Evolutionary conservation across 2,113 vertebrate genomes (phyloP).

Genomic region (Pomatostomus ruficeps): DNA sequence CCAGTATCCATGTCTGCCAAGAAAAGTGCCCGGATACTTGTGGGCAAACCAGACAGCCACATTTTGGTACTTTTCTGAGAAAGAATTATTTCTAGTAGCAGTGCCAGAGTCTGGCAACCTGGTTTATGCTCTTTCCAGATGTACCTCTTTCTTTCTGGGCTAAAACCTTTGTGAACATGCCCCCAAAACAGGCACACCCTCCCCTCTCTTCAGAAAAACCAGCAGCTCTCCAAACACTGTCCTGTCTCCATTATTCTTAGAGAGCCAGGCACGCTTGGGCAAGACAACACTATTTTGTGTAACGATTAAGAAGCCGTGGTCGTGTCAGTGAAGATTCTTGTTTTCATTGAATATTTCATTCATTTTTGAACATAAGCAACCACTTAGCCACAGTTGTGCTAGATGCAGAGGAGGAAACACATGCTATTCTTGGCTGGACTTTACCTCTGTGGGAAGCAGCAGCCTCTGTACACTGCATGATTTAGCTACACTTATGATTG

Average conservation of each 20-base stretch:
- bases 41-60: constrained; percentile 43
- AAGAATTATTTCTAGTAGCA: constrained; percentile 7
- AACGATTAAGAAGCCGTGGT: background rate
- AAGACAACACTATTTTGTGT: background rate
- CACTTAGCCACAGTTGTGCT: constrained; percentile 47
- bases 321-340: background rate
- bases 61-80: constrained; percentile 27
- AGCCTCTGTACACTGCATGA: background rate
- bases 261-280: background rate
- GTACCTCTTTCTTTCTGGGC: constrained; percentile 29
- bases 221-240: constrained; percentile 5
- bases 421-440: constrained; percentile 44
- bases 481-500: background rate
- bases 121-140: constrained; percentile 47
- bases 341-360: constrained; percentile 54
- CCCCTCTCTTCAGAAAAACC: background rate
- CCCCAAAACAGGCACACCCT: background rate
- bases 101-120: constrained; percentile 31
- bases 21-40: constrained; percentile 25
- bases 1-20: background rate
- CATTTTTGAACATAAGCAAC: constrained; percentile 53
- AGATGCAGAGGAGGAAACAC: constrained; percentile 56
- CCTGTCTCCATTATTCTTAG: constrained; percentile 37
- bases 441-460: constrained; percentile 22
- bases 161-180: constrained; percentile 11